Evolutionary conservation across 1,140 invertebrate species (phyloP).

Genomic region (Aphaenogaster rudis): DNA sequence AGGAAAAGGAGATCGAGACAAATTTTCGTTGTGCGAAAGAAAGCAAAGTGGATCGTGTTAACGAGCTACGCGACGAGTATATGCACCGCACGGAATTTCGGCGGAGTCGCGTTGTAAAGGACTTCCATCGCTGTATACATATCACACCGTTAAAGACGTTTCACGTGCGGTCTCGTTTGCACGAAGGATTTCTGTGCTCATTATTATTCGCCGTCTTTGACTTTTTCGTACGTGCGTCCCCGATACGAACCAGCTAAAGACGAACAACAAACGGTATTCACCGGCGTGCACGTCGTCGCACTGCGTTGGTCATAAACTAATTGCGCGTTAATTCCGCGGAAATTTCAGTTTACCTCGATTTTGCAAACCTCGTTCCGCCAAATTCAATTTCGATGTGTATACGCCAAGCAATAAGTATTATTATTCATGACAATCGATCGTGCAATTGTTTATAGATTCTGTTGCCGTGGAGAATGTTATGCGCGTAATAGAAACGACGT

Average conservation of each 20-base stretch:
- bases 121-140: neutral
- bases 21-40: constrained; percentile 5
- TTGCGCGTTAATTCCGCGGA: constrained; percentile 20
- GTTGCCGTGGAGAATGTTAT: neutral
- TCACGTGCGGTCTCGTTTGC: constrained; percentile 22
- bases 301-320: constrained; percentile 34
- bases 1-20: no score
- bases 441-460: neutral
- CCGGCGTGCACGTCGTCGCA: constrained; percentile 40
- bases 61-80: constrained; percentile 16
- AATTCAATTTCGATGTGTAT: neutral
- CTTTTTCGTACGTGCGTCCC: constrained; percentile 81
- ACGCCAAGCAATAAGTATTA: neutral
- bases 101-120: neutral
- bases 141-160: constrained; percentile 16
- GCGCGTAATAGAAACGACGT: neutral
- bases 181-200: constrained; percentile 58
- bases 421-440: neutral
- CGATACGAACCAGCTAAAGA: constrained; percentile 75
- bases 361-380: neutral
- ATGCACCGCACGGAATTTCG: neutral
- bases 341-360: constrained; percentile 5
- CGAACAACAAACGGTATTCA: constrained; percentile 77
- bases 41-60: constrained; percentile 29
- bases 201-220: constrained; percentile 81